These are phyloP conservation scores for Cinclus cinclus DNA, from an alignment of 2,113 vertebrate species.

Conservation along the genomic window DNA sequence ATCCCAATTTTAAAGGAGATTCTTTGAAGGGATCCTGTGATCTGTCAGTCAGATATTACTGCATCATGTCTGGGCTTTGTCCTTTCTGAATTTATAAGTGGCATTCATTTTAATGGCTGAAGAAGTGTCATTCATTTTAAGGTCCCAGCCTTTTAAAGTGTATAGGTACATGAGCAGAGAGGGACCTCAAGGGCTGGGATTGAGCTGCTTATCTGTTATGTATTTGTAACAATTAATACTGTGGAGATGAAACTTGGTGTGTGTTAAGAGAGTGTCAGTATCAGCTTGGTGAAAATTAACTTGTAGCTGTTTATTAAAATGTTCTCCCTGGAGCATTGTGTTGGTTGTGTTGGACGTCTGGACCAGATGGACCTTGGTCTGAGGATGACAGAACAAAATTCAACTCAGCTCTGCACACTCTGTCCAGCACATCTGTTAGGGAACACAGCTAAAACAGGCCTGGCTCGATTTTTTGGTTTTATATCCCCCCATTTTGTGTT, in stretches of 20 bases:
- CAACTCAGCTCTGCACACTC: background rate
- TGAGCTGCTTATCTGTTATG: background rate
- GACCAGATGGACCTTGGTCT: constrained; percentile 13
- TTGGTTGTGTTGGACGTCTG: background rate
- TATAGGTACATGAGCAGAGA: background rate
- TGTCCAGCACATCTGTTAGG: background rate
- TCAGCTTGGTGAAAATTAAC: background rate
- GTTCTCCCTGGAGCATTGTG: background rate
- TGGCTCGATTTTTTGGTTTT: background rate
- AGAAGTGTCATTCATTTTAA: background rate
- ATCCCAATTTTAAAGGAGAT: background rate
- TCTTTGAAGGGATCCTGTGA: background rate
- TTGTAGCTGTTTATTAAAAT: constrained; percentile 30
- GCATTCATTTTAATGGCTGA: background rate
- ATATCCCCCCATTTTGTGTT: background rate
- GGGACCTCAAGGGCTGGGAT: background rate
- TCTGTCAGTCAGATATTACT: background rate
- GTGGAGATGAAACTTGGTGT: background rate
- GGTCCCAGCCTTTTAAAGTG: background rate
- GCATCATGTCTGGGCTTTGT: background rate
- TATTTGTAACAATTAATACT: constrained; percentile 23
- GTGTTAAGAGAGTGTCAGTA: background rate
- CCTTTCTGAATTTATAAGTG: background rate
- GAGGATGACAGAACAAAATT: background rate
- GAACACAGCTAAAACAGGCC: background rate